phyloP scores from a whole-genome alignment of 2,797 vertebrate species.

The Pangasius macronema region DNA sequence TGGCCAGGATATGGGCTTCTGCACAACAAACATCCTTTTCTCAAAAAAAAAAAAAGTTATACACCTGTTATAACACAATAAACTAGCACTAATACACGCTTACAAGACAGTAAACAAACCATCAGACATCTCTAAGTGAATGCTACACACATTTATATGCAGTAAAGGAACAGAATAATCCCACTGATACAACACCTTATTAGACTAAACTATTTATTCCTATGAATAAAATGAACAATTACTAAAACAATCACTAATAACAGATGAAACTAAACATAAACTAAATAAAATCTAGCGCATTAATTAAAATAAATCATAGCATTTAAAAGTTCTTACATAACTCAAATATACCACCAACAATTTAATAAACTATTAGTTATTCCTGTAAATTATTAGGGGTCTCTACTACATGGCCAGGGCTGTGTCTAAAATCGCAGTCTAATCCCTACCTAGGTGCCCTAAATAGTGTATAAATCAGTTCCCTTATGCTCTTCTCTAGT shows the following conservation, averaged over 20 bases:
- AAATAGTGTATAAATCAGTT: fast-evolving
- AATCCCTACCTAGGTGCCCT: background rate
- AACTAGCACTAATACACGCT: background rate
- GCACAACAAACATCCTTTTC: background rate
- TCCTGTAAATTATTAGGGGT: background rate
- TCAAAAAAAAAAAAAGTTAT: background rate
- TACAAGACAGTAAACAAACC: background rate
- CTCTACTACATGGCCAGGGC: no score
- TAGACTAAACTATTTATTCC: background rate
- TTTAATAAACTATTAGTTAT: background rate
- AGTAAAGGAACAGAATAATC: background rate
- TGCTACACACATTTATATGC: no score
- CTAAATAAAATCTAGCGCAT: background rate
- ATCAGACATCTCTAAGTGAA: background rate
- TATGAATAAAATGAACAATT: background rate
- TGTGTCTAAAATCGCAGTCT: background rate
- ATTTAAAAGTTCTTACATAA: background rate
- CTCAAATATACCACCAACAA: no score
- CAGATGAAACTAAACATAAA: background rate
- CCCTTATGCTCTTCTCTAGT: background rate
- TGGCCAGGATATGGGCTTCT: background rate
- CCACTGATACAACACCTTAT: background rate
- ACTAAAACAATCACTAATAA: background rate
- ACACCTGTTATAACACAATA: background rate
- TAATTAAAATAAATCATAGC: background rate